These are phyloP conservation scores for Micromussa lordhowensis DNA, from an alignment of 92 coral and sea anemone genomes.

Conservation along the genomic window DNA sequence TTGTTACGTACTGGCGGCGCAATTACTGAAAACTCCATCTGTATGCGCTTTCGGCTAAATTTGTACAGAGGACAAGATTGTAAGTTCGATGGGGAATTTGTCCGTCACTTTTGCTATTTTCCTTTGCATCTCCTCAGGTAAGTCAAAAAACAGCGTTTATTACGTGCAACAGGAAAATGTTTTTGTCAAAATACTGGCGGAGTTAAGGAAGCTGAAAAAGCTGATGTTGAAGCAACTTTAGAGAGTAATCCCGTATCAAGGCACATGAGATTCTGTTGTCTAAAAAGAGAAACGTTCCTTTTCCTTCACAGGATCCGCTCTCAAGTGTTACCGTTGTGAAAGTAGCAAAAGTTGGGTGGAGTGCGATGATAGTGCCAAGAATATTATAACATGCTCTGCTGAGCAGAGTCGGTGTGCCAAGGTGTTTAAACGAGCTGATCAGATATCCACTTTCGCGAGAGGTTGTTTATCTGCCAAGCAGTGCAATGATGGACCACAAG, in stretches of 20 bases:
- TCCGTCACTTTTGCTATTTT: neutral
- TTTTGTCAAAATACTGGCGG: neutral
- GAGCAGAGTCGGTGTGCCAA: conserved; percentile 1
- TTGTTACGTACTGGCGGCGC: too few species aligned
- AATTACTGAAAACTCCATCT: neutral
- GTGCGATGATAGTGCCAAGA: neutral
- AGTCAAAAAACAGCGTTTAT: neutral
- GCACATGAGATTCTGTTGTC: neutral
- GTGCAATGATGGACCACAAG: conserved; percentile 1
- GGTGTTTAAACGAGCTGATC: neutral
- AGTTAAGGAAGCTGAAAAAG: neutral
- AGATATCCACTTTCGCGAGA: neutral
- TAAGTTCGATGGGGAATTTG: neutral
- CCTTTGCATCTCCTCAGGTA: conserved; percentile 13
- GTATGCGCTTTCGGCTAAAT: neutral
- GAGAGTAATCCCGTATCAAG: neutral
- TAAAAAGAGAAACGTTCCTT: neutral
- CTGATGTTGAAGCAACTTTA: neutral
- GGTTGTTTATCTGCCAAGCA: conserved; percentile 14
- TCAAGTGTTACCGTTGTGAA: conserved; percentile 7
- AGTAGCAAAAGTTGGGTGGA: neutral
- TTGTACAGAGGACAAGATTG: neutral
- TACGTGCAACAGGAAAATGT: neutral
- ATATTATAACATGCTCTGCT: neutral
- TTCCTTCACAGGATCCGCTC: neutral